Percentiles rank a stretch among this genome's conserved stretches.
These are phyloP conservation scores for Cephonodes hylas DNA, from an alignment of 2,888 invertebrate genomes.

Conservation along the genomic window DNA sequence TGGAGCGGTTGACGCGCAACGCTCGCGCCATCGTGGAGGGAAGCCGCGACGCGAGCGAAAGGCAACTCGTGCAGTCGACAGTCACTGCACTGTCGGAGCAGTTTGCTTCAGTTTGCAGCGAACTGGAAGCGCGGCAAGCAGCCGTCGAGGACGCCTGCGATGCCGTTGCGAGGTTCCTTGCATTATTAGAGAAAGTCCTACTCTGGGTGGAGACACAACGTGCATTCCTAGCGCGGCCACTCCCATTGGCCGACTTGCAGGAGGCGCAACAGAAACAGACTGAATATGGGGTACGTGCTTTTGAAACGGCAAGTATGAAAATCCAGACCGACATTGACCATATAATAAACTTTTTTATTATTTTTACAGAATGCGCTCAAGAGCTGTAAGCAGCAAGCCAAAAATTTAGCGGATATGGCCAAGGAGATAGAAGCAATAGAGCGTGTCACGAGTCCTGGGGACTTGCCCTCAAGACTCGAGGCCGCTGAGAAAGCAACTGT, in stretches of 20 bases:
- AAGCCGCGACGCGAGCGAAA: slow-evolving; percentile 88
- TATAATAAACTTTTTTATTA: slow-evolving; percentile 13
- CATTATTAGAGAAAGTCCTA: slow-evolving; percentile 90
- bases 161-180: slow-evolving; percentile 92
- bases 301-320: background rate
- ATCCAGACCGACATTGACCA: background rate
- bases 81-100: slow-evolving; percentile 89
- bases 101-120: slow-evolving; percentile 87
- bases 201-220: slow-evolving; percentile 92
- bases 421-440: slow-evolving; percentile 93
- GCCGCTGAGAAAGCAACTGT: slow-evolving; percentile 93
- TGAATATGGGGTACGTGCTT: slow-evolving; percentile 89
- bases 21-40: slow-evolving; percentile 90
- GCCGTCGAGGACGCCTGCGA: slow-evolving; percentile 93
- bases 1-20: slow-evolving; percentile 89
- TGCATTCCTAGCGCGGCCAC: slow-evolving; percentile 88
- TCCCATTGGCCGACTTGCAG: slow-evolving; percentile 88
- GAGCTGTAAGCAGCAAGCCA: slow-evolving; percentile 92
- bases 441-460: slow-evolving; percentile 91
- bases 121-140: slow-evolving; percentile 91
- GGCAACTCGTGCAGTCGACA: slow-evolving; percentile 87
- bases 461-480: slow-evolving; percentile 91
- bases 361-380: slow-evolving; percentile 89
- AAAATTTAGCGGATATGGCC: slow-evolving; percentile 94
- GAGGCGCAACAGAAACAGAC: slow-evolving; percentile 92